A percentile compares a stretch with the other conserved stretches of the same genome.
These are phyloP conservation scores for Chrysodeixis includens DNA, from an alignment of 2,888 invertebrate species.

Conservation along the genomic window DNA sequence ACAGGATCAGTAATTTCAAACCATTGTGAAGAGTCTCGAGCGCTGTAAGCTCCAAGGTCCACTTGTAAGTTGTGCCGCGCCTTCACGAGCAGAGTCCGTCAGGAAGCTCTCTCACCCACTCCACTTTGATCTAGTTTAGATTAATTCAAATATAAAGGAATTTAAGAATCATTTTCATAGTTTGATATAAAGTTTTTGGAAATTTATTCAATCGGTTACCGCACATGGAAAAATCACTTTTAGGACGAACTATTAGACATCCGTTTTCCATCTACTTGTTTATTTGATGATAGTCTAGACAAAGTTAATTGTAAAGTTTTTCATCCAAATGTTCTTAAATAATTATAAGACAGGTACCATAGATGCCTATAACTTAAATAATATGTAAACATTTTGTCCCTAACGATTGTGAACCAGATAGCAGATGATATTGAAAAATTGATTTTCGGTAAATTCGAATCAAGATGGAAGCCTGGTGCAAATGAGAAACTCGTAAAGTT, in stretches of 20 bases:
- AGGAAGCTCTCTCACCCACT: conserved; percentile 43
- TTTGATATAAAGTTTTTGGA: background rate
- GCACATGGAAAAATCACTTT: too few relatives aligned
- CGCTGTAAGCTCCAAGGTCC: conserved; percentile 41
- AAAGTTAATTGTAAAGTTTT: too few relatives aligned
- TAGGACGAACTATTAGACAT: too few relatives aligned
- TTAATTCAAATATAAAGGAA: conserved; percentile 30
- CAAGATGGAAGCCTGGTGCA: conserved; percentile 54
- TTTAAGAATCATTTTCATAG: conserved; percentile 5
- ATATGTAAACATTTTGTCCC: conserved; percentile 10
- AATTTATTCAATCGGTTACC: too few relatives aligned
- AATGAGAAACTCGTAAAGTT: conserved; percentile 65
- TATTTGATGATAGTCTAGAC: too few relatives aligned
- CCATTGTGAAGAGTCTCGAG: conserved; percentile 48
- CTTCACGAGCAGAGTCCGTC: conserved; percentile 49
- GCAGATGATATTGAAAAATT: conserved; percentile 56
- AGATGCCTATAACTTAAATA: background rate
- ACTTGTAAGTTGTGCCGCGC: conserved; percentile 54
- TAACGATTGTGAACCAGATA: conserved; percentile 22
- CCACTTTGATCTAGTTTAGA: conserved; percentile 48
- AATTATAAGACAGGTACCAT: too few relatives aligned
- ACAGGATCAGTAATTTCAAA: conserved; percentile 51
- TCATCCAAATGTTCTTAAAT: too few relatives aligned
- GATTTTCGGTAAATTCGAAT: conserved; percentile 52
- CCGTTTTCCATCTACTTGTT: too few relatives aligned